A percentile compares a stretch with the other conserved stretches of the same genome.
Evolutionary conservation across 2,113 vertebrate genomes (phyloP).

Genomic region (Aramus guarauna): DNA sequence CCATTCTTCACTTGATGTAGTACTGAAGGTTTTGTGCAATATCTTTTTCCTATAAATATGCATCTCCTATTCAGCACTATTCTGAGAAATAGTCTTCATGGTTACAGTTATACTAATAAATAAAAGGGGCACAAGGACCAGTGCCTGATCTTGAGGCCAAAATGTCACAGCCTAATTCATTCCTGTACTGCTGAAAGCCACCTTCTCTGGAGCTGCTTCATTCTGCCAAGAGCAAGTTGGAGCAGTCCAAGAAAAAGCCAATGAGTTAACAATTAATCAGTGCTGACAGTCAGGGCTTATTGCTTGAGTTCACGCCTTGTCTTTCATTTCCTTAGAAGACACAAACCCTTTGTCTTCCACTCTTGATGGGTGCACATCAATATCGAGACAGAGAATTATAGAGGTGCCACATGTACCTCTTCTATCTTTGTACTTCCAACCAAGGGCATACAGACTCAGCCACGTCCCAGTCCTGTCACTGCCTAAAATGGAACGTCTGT

Average conservation of each 20-base stretch:
- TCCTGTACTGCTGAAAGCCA: not conserved
- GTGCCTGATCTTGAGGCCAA: not conserved
- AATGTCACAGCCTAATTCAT: not conserved
- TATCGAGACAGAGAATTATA: not conserved
- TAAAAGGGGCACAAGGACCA: not conserved
- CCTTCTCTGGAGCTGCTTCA: not conserved
- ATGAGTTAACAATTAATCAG: slow-evolving; percentile 2
- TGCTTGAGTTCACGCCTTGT: not conserved
- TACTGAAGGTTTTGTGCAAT: not conserved
- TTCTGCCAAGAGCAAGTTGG: not conserved
- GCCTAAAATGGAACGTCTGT: not conserved
- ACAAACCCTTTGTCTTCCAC: not conserved
- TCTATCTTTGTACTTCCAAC: not conserved
- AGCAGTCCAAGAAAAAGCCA: not conserved
- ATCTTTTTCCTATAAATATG: not conserved
- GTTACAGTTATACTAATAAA: not conserved
- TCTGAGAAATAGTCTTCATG: not conserved
- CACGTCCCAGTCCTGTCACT: not conserved
- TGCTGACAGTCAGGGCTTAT: not conserved
- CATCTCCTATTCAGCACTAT: not conserved
- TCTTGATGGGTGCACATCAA: not conserved
- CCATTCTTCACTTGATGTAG: not conserved
- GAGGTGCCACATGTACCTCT: not conserved
- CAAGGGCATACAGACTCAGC: not conserved
- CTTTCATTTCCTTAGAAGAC: not conserved